A percentile compares a stretch with the other conserved stretches of the same genome.
Evolutionary conservation across 2,113 vertebrate species (phyloP).

Genomic region (Pao palembangensis): DNA sequence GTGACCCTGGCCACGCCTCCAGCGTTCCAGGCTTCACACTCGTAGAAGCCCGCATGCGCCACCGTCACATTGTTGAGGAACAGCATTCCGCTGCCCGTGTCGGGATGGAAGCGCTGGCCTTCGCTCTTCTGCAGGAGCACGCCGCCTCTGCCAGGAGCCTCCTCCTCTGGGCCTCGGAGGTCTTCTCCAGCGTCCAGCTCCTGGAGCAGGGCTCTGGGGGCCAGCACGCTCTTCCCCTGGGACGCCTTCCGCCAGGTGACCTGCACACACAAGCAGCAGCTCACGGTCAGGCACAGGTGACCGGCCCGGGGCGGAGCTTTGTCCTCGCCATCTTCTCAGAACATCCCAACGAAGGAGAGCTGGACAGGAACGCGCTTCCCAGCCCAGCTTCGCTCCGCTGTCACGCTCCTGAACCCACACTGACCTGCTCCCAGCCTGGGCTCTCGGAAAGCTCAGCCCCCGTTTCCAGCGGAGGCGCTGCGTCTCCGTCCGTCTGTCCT

Average conservation of each 20-base stretch:
- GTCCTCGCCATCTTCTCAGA: no score
- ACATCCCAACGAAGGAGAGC: no score
- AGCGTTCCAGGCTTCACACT: conserved; percentile 87
- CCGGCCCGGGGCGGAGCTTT: no score
- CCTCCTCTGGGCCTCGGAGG: conserved; percentile 32
- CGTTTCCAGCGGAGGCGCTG: no score
- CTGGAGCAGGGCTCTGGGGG: conserved; percentile 70
- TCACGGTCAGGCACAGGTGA: no score
- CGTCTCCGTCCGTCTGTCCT: no score
- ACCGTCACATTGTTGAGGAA: conserved; percentile 86
- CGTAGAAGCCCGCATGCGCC: conserved; percentile 84
- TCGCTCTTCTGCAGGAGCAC: conserved; percentile 51
- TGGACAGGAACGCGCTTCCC: no score
- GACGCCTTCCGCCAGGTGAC: conserved; percentile 86
- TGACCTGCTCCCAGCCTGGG: no score
- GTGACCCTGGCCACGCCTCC: conserved; percentile 80
- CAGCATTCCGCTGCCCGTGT: conserved; percentile 86
- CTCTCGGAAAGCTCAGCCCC: no score
- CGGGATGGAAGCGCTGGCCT: conserved; percentile 72
- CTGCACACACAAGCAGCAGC: conserved; percentile 24
- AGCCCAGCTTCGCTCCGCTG: no score
- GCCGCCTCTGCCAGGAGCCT: conserved; percentile 31
- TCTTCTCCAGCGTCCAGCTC: conserved; percentile 59
- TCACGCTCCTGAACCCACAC: no score
- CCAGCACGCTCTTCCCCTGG: conserved; percentile 66